Percentiles rank a stretch among this genome's conserved stretches.
Conservation (phyloP, 2,888 invertebrate species). For the Trichogramma evanescens region DNA sequence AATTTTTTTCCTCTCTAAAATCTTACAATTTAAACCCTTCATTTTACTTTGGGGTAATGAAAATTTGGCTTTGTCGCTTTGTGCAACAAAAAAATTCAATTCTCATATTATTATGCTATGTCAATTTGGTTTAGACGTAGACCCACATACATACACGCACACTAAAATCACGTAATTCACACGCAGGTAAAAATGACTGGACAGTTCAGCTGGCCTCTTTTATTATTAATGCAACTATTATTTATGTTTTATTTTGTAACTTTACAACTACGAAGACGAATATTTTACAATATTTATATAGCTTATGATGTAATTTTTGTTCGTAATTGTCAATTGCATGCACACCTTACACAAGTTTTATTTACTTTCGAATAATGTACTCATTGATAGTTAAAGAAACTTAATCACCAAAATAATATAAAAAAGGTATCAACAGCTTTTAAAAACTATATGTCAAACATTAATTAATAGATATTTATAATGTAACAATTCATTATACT, state of each 20-base stretch:
- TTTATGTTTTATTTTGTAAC: conserved; percentile 1
- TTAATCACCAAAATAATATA: conserved; percentile 33
- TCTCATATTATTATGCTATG: neutral
- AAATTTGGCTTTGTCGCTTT: no score
- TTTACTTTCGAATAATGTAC: neutral
- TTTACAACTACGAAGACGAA: conserved; percentile 10
- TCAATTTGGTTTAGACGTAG: no score
- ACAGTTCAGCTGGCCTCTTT: no score
- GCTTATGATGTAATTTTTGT: conserved; percentile 18
- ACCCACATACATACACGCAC: neutral
- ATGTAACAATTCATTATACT: no score
- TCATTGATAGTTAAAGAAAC: conserved; percentile 7
- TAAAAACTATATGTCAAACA: conserved; percentile 41
- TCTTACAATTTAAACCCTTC: conserved; percentile 14
- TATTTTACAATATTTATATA: conserved; percentile 19
- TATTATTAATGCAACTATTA: conserved; percentile 11
- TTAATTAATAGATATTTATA: conserved; percentile 16
- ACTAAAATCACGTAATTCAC: no score
- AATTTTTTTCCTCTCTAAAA: conserved; percentile 8
- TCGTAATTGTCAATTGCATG: conserved; percentile 15
- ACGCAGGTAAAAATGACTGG: conserved; percentile 29
- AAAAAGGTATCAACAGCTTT: conserved; percentile 36
- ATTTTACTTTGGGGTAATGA: neutral
- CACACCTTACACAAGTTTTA: neutral
- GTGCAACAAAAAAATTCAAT: neutral